A percentile compares a stretch with the other conserved stretches of the same genome.
These are phyloP conservation scores for Panthera uncia DNA, from an alignment of 2,113 vertebrate species.

Conservation along the genomic window DNA sequence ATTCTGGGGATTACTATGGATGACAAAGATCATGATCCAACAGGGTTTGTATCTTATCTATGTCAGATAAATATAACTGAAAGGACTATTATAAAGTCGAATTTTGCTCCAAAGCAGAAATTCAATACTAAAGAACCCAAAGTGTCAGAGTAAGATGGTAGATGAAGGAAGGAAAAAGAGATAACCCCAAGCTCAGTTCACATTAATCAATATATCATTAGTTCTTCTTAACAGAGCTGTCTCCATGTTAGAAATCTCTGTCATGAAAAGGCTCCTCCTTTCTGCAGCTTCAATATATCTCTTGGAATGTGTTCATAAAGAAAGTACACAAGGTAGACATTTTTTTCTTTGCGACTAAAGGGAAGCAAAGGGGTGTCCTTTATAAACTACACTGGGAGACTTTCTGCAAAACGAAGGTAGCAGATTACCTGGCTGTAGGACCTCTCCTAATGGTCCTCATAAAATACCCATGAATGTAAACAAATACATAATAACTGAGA, in stretches of 20 bases:
- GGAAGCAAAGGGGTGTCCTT: background rate
- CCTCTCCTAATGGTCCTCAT: background rate
- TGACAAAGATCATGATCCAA: background rate
- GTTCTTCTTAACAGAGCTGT: slow-evolving; percentile 49
- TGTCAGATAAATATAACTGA: slow-evolving; percentile 52
- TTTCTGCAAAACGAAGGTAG: background rate
- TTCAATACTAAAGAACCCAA: slow-evolving; percentile 45
- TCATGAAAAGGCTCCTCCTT: background rate
- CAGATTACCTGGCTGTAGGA: background rate
- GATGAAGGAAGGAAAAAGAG: background rate
- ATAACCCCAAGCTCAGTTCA: background rate
- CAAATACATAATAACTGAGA: background rate
- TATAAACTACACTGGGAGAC: background rate
- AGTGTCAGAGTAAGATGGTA: slow-evolving; percentile 25
- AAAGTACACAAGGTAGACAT: background rate
- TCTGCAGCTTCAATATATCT: slow-evolving; percentile 25
- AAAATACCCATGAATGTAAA: background rate
- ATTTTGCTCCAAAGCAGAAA: slow-evolving; percentile 51
- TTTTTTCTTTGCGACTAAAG: background rate
- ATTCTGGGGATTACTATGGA: slow-evolving; percentile 3
- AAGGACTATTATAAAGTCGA: background rate
- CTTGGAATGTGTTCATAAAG: slow-evolving; percentile 1
- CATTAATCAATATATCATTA: slow-evolving; percentile 60
- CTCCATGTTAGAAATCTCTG: background rate
- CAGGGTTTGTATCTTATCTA: background rate